Evolutionary conservation across 2,888 invertebrate species (phyloP).

Genomic region (Coleophora flavipennella): DNA sequence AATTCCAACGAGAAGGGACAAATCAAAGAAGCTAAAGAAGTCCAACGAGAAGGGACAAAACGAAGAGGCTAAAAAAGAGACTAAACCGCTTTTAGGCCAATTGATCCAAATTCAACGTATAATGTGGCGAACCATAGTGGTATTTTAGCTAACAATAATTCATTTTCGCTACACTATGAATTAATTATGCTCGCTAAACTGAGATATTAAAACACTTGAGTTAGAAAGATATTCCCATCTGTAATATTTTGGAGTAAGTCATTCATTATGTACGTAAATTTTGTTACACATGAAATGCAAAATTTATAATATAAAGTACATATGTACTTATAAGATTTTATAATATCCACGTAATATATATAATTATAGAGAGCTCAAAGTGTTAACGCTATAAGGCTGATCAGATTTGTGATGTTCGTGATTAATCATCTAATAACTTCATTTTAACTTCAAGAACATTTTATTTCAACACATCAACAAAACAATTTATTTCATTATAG

Average conservation of each 20-base stretch:
- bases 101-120: too few species aligned
- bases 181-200: slow-evolving; percentile 58
- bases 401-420: slow-evolving; percentile 37
- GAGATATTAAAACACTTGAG: slow-evolving; percentile 63
- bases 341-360: slow-evolving; percentile 37
- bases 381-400: slow-evolving; percentile 30
- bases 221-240: slow-evolving; percentile 43
- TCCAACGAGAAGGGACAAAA: too few species aligned
- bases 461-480: slow-evolving; percentile 37
- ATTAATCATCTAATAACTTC: slow-evolving; percentile 15
- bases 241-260: slow-evolving; percentile 35
- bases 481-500: slow-evolving; percentile 43
- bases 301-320: too few species aligned
- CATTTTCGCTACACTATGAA: too few species aligned
- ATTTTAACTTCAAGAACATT: slow-evolving; percentile 25
- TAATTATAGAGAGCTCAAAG: slow-evolving; percentile 49
- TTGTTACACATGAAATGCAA: slow-evolving; percentile 43
- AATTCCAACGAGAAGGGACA: too few species aligned
- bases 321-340: too few species aligned
- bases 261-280: slow-evolving; percentile 30
- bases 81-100: too few species aligned
- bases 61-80: too few species aligned
- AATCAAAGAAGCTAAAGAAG: too few species aligned
- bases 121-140: too few species aligned
- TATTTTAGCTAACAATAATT: slow-evolving; percentile 51